Evolutionary conservation across 2,797 vertebrate genomes (phyloP), one percentile per base, ranked within the genome.

Genomic region (Buceros bicornis): DNA sequence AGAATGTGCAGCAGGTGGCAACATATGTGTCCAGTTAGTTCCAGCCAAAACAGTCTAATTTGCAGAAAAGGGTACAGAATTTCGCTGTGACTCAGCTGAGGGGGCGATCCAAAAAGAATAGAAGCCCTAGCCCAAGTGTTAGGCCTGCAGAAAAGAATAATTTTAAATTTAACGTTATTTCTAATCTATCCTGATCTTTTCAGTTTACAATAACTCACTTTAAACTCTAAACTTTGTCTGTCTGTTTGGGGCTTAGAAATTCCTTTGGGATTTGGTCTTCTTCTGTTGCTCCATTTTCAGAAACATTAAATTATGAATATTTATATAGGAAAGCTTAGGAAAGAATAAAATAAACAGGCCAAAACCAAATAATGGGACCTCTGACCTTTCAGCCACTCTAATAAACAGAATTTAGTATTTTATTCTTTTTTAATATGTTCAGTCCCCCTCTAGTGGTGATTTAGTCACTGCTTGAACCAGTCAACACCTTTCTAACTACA

Each of bases 31-130:
- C 96, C 97, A 87, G 71, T 93, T 95, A 93, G 79, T 96, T 97
- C 93, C 92, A 98, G 97, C 93, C 98, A 97, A 98, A 98, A 98
- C 97, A 98, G 92, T 97, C 92, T 97, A 92, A 90, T 90, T 92
- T 95, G 92, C 67, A 90, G 96, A 93, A 96, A 96, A 98, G 97
- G 79, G 90, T 87, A 90, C 58, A 88, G 91, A 97, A 97, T 94
- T 93, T 97, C 10, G 8, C 58, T 66, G 60, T 98, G 98, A 98
- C 93, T 98, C 97, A 97, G 42, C 54, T 85, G 96, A 96, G 98
- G 97, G 95, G 91, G 97, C 9, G 95, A 96, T 87, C 37, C 16
- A 64, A 58, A 51, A 57, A 79, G 90, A 85, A 83, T 65, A 85
- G 66, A 95, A 61, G 61, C 66, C 96, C 82, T 77, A 88, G 77